These are phyloP conservation scores for Xylocopa sonorina DNA, from an alignment of 1,140 invertebrate genomes.

Conservation along the genomic window DNA sequence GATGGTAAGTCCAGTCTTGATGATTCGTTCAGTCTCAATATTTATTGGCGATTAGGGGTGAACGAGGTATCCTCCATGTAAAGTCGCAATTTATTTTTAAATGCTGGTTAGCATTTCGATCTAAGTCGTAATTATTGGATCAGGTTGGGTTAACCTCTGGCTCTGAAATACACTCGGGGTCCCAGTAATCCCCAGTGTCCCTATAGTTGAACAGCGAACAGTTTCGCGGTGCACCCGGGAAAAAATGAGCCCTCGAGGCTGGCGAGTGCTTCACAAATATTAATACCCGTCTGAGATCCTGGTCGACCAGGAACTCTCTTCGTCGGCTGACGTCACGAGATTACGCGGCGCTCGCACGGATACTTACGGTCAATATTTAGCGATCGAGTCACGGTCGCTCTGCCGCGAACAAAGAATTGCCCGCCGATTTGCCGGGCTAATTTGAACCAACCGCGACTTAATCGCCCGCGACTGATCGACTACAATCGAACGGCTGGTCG, in stretches of 20 bases:
- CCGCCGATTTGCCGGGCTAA: neutral
- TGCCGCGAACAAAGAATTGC: constrained; percentile 18
- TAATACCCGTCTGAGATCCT: constrained; percentile 14
- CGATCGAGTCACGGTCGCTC: constrained; percentile 22
- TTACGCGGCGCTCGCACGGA: neutral
- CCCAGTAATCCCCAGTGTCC: neutral
- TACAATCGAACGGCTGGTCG: neutral
- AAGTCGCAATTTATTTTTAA: too few relatives aligned
- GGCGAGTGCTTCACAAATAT: constrained; percentile 40
- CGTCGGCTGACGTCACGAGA: constrained; percentile 23
- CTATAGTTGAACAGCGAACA: too few relatives aligned
- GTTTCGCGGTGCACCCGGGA: neutral
- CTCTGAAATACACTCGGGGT: neutral
- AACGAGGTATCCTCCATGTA: too few relatives aligned
- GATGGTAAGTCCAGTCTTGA: too few relatives aligned
- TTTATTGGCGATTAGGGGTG: too few relatives aligned
- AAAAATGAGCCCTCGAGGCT: neutral
- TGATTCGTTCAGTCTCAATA: too few relatives aligned
- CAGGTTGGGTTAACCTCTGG: too few relatives aligned
- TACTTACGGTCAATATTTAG: constrained; percentile 38
- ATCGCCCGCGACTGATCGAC: constrained; percentile 17
- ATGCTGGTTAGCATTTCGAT: too few relatives aligned
- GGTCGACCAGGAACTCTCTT: neutral
- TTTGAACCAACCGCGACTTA: constrained; percentile 16
- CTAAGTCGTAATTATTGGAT: too few relatives aligned